Conservation (phyloP, 2,113 vertebrate genomes). For the Solea solea region DNA sequence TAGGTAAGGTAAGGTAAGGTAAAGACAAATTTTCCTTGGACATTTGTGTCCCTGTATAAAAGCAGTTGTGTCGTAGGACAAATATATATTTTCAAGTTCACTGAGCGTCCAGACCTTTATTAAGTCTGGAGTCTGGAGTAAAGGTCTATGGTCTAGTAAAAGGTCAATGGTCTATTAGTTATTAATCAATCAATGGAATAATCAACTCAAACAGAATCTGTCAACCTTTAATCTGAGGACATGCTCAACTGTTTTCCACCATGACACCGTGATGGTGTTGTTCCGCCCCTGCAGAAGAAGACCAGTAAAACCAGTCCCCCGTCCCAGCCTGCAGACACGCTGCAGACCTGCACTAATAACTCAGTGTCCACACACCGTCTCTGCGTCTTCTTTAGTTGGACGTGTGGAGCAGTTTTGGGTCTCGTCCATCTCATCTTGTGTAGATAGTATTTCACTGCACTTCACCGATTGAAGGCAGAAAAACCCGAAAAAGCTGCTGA, state of each 20-base stretch:
- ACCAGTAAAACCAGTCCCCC: conserved; percentile 80
- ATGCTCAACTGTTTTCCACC: conserved; percentile 28
- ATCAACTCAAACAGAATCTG: too few relatives aligned
- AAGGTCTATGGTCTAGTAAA: too few relatives aligned
- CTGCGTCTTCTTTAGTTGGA: conserved; percentile 52
- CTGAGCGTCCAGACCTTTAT: too few relatives aligned
- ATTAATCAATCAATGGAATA: too few relatives aligned
- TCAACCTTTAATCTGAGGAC: too few relatives aligned
- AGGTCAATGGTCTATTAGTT: too few relatives aligned
- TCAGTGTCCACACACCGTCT: conserved; percentile 66
- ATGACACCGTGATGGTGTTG: conserved; percentile 21
- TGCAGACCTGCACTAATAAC: conserved; percentile 73
- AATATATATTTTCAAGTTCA: too few relatives aligned
- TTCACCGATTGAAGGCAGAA: conserved; percentile 60
- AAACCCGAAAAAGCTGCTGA: conserved; percentile 57
- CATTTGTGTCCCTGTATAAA: too few relatives aligned
- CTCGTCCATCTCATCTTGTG: conserved; percentile 66
- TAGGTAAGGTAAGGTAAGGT: too few relatives aligned
- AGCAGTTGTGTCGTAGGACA: too few relatives aligned
- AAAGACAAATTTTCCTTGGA: too few relatives aligned
- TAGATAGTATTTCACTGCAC: conserved; percentile 72
- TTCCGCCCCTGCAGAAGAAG: conserved; percentile 49
- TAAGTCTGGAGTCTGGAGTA: too few relatives aligned
- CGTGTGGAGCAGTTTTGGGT: conserved; percentile 74
- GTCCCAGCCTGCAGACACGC: conserved; percentile 69